A percentile compares a stretch with the other conserved stretches of the same genome.
Conservation (phyloP, 2,888 invertebrate genomes). For the Hemaris fuciformis region DNA sequence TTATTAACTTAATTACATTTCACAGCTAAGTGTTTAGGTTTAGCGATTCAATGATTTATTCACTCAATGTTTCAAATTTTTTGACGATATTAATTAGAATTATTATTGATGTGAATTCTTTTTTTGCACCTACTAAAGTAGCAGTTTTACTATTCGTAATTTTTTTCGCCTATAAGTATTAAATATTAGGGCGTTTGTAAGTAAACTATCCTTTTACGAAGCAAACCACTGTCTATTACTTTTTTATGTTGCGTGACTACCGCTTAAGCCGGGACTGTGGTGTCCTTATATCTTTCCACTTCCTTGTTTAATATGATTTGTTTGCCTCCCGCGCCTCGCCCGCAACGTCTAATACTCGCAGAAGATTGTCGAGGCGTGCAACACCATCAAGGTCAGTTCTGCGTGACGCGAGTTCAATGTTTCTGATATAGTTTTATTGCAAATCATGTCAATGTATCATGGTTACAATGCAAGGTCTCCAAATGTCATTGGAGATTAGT, state of each 20-base stretch:
- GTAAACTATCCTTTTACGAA: not conserved
- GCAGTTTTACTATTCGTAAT: too few species aligned
- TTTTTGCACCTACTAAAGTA: too few species aligned
- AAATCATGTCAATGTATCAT: too few species aligned
- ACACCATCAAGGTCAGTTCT: constrained; percentile 91
- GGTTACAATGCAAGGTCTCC: not conserved
- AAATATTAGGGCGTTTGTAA: not conserved
- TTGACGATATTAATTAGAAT: too few species aligned
- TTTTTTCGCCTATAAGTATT: not conserved
- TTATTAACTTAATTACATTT: too few species aligned
- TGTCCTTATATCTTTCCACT: constrained; percentile 5
- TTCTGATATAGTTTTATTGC: constrained; percentile 39
- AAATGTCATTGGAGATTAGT: not conserved
- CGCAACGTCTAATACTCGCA: constrained; percentile 66
- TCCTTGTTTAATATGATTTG: constrained; percentile 64
- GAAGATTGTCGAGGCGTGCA: constrained; percentile 97
- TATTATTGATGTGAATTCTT: too few species aligned
- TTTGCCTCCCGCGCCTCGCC: constrained; percentile 63
- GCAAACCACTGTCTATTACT: constrained; percentile 10
- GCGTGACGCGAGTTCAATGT: constrained; percentile 42
- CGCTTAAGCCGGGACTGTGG: constrained; percentile 30
- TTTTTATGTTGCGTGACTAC: constrained; percentile 32
- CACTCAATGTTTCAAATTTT: too few species aligned
- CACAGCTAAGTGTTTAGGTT: too few species aligned
- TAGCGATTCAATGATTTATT: too few species aligned